A percentile compares a stretch with the other conserved stretches of the same genome.
Conservation (phyloP, 2,888 invertebrate genomes). For the Lysandra coridon region DNA sequence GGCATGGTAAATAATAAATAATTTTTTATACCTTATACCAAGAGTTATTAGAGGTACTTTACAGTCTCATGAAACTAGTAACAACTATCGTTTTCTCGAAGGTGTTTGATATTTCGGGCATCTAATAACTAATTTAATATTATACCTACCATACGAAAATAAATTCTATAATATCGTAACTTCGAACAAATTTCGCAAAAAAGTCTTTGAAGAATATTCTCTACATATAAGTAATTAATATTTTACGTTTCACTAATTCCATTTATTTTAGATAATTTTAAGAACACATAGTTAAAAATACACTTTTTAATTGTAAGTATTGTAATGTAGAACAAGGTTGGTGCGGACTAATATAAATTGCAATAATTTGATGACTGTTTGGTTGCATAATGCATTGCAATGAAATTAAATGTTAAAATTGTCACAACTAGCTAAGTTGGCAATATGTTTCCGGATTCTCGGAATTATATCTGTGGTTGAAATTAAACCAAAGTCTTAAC, state of each 20-base stretch:
- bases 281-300: conserved; percentile 17
- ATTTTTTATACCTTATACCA: no score
- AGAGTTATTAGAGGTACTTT: no score
- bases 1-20: no score
- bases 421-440: background rate
- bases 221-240: background rate
- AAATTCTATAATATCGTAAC: no score
- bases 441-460: conserved; percentile 18
- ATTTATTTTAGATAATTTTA: conserved; percentile 4
- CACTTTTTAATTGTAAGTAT: conserved; percentile 56
- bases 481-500: background rate
- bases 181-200: no score
- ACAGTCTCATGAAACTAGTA: no score
- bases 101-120: no score
- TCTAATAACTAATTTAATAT: no score
- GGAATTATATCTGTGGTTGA: conserved; percentile 27
- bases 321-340: conserved; percentile 72
- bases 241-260: background rate
- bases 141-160: no score
- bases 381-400: background rate
- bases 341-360: conserved; percentile 67
- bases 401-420: conserved; percentile 21
- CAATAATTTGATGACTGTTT: conserved; percentile 41
- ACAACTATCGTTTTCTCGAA: no score
- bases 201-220: no score